These are phyloP conservation scores for Odocoileus virginianus DNA, from an alignment of 2,113 vertebrate genomes.

Conservation along the genomic window DNA sequence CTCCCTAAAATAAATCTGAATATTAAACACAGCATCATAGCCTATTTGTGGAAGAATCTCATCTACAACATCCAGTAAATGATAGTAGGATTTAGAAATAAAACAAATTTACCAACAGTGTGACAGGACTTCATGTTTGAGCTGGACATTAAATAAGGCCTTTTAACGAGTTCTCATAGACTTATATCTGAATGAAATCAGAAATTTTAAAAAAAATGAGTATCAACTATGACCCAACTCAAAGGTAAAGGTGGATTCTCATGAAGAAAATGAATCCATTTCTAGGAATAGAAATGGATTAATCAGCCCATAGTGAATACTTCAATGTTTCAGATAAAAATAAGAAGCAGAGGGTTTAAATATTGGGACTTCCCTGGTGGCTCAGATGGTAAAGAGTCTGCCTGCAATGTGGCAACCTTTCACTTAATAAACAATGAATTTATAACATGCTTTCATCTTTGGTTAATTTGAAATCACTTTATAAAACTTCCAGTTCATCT, in stretches of 20 bases:
- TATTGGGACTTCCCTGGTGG: neutral
- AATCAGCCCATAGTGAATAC: neutral
- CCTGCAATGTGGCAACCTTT: rapidly evolving
- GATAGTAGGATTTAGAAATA: neutral
- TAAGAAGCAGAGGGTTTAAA: neutral
- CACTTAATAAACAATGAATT: neutral
- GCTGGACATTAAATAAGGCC: neutral
- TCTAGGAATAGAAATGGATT: neutral
- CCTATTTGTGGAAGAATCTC: neutral
- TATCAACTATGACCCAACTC: neutral
- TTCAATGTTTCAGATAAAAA: neutral
- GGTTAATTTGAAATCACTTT: neutral
- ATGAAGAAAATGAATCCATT: neutral
- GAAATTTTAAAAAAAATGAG: neutral
- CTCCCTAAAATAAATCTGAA: neutral
- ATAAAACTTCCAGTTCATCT: neutral
- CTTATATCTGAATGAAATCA: neutral
- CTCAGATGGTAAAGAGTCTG: neutral
- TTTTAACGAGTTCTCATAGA: neutral
- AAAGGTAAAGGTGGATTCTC: neutral
- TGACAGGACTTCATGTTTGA: neutral
- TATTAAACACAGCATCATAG: neutral
- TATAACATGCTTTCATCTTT: neutral
- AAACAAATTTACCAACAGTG: neutral
- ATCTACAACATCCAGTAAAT: neutral